Conservation (phyloP, 2,888 invertebrate genomes). For the Ennomos erosarius region DNA sequence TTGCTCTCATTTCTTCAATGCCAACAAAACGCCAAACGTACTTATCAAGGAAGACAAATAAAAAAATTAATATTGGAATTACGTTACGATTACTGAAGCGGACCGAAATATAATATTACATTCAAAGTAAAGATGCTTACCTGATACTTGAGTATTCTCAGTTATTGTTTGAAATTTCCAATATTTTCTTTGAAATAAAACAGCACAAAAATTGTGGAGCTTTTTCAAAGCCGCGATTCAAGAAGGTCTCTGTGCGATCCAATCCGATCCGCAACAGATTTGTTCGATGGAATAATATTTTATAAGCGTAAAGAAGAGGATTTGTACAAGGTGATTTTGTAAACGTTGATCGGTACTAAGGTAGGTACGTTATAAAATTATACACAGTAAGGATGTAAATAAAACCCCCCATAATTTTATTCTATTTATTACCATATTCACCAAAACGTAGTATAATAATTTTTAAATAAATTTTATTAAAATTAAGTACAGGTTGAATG, state of each 20-base stretch:
- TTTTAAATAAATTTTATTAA: too few species aligned
- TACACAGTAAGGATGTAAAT: background rate
- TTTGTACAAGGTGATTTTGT: conserved; percentile 25
- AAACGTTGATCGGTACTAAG: conserved; percentile 13
- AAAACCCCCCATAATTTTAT: too few species aligned
- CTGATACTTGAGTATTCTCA: conserved; percentile 2
- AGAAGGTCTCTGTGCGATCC: conserved; percentile 14
- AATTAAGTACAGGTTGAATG: too few species aligned
- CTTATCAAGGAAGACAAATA: conserved; percentile 10
- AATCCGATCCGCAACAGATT: conserved; percentile 15
- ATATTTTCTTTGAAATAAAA: conserved; percentile 19
- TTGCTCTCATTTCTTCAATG: conserved; percentile 10
- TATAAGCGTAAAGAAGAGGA: conserved; percentile 31
- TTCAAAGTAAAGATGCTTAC: conserved; percentile 11
- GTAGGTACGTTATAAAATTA: background rate
- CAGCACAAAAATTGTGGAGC: conserved; percentile 8
- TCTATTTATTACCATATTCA: too few species aligned
- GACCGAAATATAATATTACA: conserved; percentile 5
- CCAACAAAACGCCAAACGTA: background rate
- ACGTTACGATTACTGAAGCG: conserved; percentile 13
- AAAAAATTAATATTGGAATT: conserved; percentile 24
- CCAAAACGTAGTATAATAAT: too few species aligned
- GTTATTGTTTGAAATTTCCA: conserved; percentile 23
- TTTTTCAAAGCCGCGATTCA: conserved; percentile 25
- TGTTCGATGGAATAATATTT: conserved; percentile 24